Percentiles rank a stretch among this genome's conserved stretches.
These are phyloP conservation scores for Typhlichthys subterraneus DNA, from an alignment of 2,797 vertebrate genomes.

Conservation along the genomic window DNA sequence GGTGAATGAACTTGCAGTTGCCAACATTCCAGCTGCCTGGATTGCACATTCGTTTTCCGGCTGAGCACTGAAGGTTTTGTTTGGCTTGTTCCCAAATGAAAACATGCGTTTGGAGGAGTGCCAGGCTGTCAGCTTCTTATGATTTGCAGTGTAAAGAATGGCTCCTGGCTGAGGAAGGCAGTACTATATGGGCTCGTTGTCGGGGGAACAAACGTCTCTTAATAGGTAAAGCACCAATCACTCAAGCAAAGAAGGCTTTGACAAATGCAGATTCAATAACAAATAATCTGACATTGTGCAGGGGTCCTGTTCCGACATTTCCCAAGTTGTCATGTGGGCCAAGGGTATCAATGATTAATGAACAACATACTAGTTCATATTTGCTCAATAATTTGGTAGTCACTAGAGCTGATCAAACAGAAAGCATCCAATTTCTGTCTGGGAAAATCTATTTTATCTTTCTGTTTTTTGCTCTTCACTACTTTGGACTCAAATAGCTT, in stretches of 20 bases:
- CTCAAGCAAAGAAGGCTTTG: constrained; percentile 29
- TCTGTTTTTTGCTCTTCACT: no score
- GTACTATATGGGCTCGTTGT: constrained; percentile 25
- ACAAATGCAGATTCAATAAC: constrained; percentile 20
- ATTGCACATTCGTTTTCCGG: constrained; percentile 69
- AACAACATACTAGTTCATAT: no score
- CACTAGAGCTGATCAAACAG: no score
- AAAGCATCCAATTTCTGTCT: no score
- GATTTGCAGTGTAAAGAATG: constrained; percentile 67
- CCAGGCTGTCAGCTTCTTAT: constrained; percentile 62
- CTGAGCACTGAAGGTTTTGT: constrained; percentile 64
- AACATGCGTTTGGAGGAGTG: constrained; percentile 65
- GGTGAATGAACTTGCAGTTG: constrained; percentile 64
- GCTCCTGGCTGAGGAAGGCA: constrained; percentile 29
- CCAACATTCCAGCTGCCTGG: constrained; percentile 47
- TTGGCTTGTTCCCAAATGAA: constrained; percentile 76
- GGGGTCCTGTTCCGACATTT: not conserved
- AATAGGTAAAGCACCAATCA: constrained; percentile 55
- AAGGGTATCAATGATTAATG: not conserved
- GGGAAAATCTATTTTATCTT: no score
- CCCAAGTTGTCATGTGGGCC: not conserved
- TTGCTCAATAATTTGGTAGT: no score
- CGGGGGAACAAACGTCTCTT: constrained; percentile 47
- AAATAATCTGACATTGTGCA: constrained; percentile 16
- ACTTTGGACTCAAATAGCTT: constrained; percentile 1